Conservation (phyloP, 2,888 invertebrate species). For the Aleiodes leptofemur region DNA sequence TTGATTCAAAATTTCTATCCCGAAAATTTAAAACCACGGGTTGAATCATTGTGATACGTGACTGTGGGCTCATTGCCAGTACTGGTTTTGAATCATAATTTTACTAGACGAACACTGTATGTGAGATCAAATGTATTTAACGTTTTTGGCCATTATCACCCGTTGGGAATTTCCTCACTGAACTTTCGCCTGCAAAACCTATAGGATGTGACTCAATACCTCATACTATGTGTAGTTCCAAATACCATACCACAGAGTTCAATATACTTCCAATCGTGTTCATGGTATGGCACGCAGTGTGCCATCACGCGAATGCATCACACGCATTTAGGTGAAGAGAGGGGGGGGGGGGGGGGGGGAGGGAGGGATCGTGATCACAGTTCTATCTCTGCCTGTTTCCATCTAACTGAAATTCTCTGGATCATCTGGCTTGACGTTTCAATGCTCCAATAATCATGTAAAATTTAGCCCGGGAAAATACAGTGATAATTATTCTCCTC, state of each 20-base stretch:
- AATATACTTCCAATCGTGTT: conserved; percentile 33
- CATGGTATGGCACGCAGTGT: conserved; percentile 34
- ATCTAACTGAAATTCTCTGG: conserved; percentile 16
- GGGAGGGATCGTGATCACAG: too few relatives aligned
- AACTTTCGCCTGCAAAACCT: background rate
- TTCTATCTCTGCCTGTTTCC: too few relatives aligned
- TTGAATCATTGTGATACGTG: too few relatives aligned
- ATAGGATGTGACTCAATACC: conserved; percentile 5
- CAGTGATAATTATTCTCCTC: background rate
- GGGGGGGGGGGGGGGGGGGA: too few relatives aligned
- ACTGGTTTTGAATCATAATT: too few relatives aligned
- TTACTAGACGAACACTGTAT: too few relatives aligned
- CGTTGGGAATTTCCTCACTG: background rate
- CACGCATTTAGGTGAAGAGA: conserved; percentile 2
- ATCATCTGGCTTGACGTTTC: conserved; percentile 31
- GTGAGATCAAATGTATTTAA: too few relatives aligned
- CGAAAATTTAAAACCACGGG: too few relatives aligned
- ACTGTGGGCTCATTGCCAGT: too few relatives aligned
- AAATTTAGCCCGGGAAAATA: background rate
- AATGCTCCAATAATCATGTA: conserved; percentile 16
- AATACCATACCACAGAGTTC: conserved; percentile 32
- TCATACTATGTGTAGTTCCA: conserved; percentile 10
- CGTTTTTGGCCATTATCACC: too few relatives aligned
- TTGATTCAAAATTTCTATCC: too few relatives aligned
- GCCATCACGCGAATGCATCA: conserved; percentile 34